phyloP scores from a whole-genome alignment of 2,113 vertebrate genomes.

The Coptodon rendalli region DNA sequence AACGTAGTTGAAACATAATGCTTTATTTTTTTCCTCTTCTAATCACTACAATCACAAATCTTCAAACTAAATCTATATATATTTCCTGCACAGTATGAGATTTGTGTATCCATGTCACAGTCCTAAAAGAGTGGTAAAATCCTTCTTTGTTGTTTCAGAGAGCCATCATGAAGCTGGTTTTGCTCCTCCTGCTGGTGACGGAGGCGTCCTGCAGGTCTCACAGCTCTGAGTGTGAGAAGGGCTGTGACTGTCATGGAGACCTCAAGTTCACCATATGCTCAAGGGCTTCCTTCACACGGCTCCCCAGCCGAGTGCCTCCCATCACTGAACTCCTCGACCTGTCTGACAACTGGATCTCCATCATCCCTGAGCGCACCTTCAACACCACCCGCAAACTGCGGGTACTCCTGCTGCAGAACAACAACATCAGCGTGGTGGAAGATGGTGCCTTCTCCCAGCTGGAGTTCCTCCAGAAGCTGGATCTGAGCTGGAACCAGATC shows the following conservation, averaged over 20 bases:
- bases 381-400: conserved; percentile 59
- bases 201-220: conserved; percentile 1
- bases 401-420: conserved; percentile 71
- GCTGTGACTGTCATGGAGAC: conserved; percentile 65
- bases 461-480: conserved; percentile 73
- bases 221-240: conserved; percentile 23
- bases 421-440: conserved; percentile 62
- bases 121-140: neutral
- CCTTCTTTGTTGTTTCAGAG: neutral
- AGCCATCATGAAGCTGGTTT: conserved; percentile 31
- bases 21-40: neutral
- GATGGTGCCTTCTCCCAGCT: conserved; percentile 65
- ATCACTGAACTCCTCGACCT: conserved; percentile 74
- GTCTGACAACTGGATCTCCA: conserved; percentile 66
- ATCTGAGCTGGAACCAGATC: conserved; percentile 74
- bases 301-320: conserved; percentile 53
- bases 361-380: conserved; percentile 56
- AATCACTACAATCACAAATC: neutral
- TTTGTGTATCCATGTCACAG: neutral
- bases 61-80: neutral
- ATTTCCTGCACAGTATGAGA: neutral
- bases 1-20: neutral
- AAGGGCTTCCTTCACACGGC: conserved; percentile 19
- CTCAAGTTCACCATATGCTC: conserved; percentile 72
- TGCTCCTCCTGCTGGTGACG: conserved; percentile 30